phyloP scores from a whole-genome alignment of 2,113 vertebrate species.

The Onychostruthus taczanowskii region DNA sequence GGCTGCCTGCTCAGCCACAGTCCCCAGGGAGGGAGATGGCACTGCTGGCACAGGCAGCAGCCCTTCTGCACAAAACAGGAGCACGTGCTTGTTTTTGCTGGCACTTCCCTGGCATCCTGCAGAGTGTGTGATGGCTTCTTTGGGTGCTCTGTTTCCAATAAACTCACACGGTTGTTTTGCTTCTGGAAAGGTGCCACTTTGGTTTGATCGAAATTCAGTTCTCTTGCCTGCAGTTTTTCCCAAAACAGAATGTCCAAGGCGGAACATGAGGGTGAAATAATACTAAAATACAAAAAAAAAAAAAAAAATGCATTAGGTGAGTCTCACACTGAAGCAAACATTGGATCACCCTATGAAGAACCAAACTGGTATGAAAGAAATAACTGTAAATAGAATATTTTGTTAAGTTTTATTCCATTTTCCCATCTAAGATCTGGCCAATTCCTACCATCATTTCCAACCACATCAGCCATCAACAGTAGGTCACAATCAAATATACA shows the following conservation, averaged over 20 bases:
- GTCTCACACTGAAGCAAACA: not conserved
- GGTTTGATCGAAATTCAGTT: not conserved
- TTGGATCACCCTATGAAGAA: not conserved
- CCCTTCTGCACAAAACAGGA: not conserved
- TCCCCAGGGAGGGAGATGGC: not conserved
- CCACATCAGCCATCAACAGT: not conserved
- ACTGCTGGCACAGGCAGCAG: not conserved
- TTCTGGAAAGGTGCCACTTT: not conserved
- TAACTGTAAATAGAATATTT: not conserved
- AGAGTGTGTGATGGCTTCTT: not conserved
- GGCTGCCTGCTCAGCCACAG: not conserved
- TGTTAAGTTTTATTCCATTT: not conserved
- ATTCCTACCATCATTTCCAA: fast-evolving
- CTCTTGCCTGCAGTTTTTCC: not conserved
- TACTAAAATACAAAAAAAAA: not conserved
- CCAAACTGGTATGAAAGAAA: not conserved
- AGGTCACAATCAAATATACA: conserved; percentile 1
- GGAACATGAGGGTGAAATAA: not conserved
- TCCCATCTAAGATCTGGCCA: not conserved
- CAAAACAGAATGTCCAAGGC: not conserved
- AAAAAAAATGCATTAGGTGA: not conserved
- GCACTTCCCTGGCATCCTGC: not conserved
- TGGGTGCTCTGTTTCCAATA: not conserved
- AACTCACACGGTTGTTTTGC: not conserved
- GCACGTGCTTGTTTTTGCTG: not conserved